phyloP scores from a whole-genome alignment of 1,140 invertebrate genomes.

The Scaptomyza montana region DNA sequence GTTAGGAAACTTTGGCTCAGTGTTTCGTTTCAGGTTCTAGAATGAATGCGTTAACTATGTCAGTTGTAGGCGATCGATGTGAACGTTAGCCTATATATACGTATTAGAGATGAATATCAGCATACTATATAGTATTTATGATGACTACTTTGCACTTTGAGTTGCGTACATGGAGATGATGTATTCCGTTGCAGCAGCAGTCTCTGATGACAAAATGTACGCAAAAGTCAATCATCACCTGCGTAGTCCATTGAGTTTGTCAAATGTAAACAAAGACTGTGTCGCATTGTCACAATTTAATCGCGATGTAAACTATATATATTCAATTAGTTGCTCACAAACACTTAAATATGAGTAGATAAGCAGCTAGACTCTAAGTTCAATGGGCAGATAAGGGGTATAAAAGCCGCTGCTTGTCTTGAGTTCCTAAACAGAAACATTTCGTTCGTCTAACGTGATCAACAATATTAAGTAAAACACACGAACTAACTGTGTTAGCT shows the following conservation, averaged over 20 bases:
- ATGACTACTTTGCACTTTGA: slow-evolving; percentile 66
- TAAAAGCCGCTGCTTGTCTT: slow-evolving; percentile 44
- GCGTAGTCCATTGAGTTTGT: neutral
- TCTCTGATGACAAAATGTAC: neutral
- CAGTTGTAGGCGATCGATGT: slow-evolving; percentile 29
- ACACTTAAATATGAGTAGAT: slow-evolving; percentile 18
- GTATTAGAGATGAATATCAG: neutral
- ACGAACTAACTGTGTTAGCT: slow-evolving; percentile 59
- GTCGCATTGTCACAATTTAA: slow-evolving; percentile 47
- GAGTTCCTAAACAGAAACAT: slow-evolving; percentile 51
- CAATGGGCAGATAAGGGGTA: slow-evolving; percentile 55
- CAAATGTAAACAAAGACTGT: slow-evolving; percentile 30
- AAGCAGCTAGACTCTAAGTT: slow-evolving; percentile 14
- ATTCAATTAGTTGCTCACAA: slow-evolving; percentile 56
- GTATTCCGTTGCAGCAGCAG: neutral
- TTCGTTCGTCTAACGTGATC: slow-evolving; percentile 35
- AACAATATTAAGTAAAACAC: slow-evolving; percentile 20
- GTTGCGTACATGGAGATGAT: slow-evolving; percentile 29
- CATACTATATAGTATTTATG: slow-evolving; percentile 13
- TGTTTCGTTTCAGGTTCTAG: slow-evolving; percentile 14
- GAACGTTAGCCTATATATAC: slow-evolving; percentile 10
- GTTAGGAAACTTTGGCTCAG: neutral
- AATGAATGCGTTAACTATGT: slow-evolving; percentile 44
- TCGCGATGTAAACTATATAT: slow-evolving; percentile 36
- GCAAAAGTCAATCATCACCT: neutral